Evolutionary conservation across 2,797 vertebrate species (phyloP).

Genomic region (Simalia tracyae): DNA sequence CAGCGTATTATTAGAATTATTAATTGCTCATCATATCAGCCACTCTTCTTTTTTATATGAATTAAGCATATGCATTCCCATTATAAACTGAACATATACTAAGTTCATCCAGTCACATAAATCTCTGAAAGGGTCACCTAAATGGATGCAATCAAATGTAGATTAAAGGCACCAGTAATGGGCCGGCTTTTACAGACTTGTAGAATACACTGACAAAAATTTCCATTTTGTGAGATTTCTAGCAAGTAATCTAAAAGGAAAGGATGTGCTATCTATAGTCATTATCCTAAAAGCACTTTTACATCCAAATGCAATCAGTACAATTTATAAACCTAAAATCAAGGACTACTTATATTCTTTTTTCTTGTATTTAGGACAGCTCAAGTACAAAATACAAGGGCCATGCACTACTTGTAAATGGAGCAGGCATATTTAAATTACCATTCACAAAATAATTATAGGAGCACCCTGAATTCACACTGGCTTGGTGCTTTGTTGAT

Average conservation of each 20-base stretch:
- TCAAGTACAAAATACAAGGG: neutral
- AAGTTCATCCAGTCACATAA: neutral
- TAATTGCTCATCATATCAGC: conserved; percentile 38
- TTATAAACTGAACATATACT: conserved; percentile 26
- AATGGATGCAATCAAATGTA: conserved; percentile 41
- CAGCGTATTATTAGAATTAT: conserved; percentile 26
- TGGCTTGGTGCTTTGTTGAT: neutral
- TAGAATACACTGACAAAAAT: neutral
- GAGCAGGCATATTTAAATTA: neutral
- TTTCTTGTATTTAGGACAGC: neutral
- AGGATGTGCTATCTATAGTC: neutral
- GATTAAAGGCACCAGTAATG: conserved; percentile 19
- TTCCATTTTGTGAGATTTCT: neutral
- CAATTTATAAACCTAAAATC: neutral
- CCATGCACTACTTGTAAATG: neutral
- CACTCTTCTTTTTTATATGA: conserved; percentile 22
- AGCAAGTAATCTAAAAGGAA: neutral
- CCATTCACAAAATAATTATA: neutral
- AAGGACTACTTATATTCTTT: neutral
- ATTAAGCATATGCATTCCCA: conserved; percentile 13
- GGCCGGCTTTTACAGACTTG: neutral
- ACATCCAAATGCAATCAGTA: neutral
- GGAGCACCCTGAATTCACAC: neutral
- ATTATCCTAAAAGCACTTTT: conserved; percentile 15
- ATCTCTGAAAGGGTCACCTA: conserved; percentile 9